These are phyloP conservation scores for Meiosimyza decipiens DNA, from an alignment of 2,888 invertebrate species.

Conservation along the genomic window DNA sequence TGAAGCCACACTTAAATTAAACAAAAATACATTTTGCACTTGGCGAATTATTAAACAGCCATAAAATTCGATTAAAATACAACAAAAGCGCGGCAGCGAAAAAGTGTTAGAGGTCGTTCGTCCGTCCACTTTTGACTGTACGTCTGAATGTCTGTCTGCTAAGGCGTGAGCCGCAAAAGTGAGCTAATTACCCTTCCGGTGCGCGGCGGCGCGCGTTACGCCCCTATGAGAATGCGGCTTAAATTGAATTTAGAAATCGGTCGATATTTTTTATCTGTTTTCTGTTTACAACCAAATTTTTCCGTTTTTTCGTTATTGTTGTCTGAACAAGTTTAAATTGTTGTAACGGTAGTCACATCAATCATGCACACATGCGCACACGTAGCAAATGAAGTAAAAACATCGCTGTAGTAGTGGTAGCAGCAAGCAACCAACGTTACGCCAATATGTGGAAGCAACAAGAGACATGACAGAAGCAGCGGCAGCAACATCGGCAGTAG, in stretches of 20 bases:
- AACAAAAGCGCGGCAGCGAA: not conserved
- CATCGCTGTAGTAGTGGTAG: not conserved
- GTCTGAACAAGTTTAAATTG: conserved; percentile 20
- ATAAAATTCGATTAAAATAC: conserved; percentile 21
- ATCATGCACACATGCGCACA: conserved; percentile 17
- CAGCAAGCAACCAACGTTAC: not conserved
- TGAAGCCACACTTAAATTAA: no score
- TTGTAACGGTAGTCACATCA: conserved; percentile 28
- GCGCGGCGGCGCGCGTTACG: conserved; percentile 63
- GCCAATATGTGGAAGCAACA: no score
- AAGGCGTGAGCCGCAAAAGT: conserved; percentile 61
- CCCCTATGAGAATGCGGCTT: conserved; percentile 53
- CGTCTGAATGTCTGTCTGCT: not conserved
- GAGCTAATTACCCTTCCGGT: conserved; percentile 66
- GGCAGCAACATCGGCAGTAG: not conserved
- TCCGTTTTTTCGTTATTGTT: no score
- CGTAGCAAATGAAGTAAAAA: not conserved
- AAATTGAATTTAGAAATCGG: conserved; percentile 31
- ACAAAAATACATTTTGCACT: not conserved
- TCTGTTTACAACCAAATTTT: not conserved
- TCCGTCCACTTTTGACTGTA: not conserved
- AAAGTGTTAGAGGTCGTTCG: conserved; percentile 19
- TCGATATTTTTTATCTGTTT: not conserved
- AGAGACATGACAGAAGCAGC: no score
- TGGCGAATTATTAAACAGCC: conserved; percentile 19